Base-by-base conservation (phyloP, 2,888 invertebrate genomes). In the Ypsolopha scabrella region DNA sequence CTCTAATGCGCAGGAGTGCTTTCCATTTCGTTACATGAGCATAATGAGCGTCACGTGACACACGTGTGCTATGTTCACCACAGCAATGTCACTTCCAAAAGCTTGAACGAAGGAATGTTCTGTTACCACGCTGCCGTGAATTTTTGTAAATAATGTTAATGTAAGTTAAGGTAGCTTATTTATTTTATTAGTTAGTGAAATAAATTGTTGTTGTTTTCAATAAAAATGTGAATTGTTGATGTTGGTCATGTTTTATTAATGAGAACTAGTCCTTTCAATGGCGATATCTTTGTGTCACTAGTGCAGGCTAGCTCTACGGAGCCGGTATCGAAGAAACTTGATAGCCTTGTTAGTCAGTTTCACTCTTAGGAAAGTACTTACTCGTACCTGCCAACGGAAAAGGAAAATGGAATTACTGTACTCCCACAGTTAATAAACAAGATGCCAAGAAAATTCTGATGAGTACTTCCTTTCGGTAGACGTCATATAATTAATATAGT, bases 121-220 rank as follows among this genome's bases (percentile, higher is more conserved):
- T 24, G 24, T 24, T 24, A 24, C 24, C 24, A 24, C 24, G 24
- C 24, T 24, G 24, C 67, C 68, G 75, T 80, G 80, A 77, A 72
- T 80, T 75, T 78, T 69, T 85, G 81, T 83, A 83, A 75, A 85
- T 85, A 80, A 60, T 63, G 58, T 56, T 60, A 62, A 66, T 65
- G 58, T 59, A 57, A 54, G 34, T 64, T 74, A 69, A 70, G 70
- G 54, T 65, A 70, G 72, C 67, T 71, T 79, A 81, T 82, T 81
- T 81, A 81, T 82, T 80, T 67, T 67, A 62, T 62, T 72, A 70
- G 68, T 56, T 58, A 48, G 68, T 74, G 67, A 66, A 49, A 10
- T 13, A 36, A 48, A 61, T 63, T 51, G 55, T 58, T 70, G 65
- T 61, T 67, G 58, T 61, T 59, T 55, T 52, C 59, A 65, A 62